Evolutionary conservation across 2,888 invertebrate species (phyloP).

Genomic region (Thereva unica): DNA sequence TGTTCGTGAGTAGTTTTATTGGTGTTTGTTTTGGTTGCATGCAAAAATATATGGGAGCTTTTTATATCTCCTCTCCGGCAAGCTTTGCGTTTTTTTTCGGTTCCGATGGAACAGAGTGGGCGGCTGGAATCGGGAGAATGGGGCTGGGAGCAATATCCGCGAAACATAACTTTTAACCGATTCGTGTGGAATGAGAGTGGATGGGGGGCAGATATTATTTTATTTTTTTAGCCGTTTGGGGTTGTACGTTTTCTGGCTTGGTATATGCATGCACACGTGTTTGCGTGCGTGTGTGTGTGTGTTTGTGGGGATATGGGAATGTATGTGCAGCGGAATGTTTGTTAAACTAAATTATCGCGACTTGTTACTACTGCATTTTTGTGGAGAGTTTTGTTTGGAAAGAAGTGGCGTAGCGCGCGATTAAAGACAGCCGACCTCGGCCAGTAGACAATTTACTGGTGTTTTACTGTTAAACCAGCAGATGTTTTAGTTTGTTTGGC

Average conservation of each 20-base stretch:
- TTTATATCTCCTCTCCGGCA: not conserved
- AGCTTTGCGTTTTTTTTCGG: no score
- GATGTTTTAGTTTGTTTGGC: constrained; percentile 33
- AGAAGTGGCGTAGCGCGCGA: constrained; percentile 10
- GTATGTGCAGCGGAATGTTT: constrained; percentile 21
- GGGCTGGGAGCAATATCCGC: constrained; percentile 29
- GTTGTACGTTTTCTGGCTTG: not conserved
- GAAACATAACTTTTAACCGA: constrained; percentile 16
- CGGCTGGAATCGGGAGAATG: not conserved
- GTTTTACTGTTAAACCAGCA: constrained; percentile 31
- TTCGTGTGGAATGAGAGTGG: constrained; percentile 18
- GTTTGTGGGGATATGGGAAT: constrained; percentile 8
- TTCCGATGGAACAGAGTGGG: not conserved
- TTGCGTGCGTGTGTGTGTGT: constrained; percentile 16
- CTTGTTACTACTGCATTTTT: constrained; percentile 20
- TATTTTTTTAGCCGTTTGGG: no score
- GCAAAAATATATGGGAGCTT: constrained; percentile 2
- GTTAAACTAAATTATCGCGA: constrained; percentile 7
- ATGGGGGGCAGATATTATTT: not conserved
- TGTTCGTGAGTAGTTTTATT: constrained; percentile 2
- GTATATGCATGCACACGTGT: not conserved
- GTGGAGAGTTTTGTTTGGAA: not conserved
- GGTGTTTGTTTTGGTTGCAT: no score
- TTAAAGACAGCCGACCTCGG: constrained; percentile 6
- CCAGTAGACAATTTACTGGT: constrained; percentile 10